Percentiles rank a stretch among this genome's conserved stretches.
Evolutionary conservation across 2,797 vertebrate genomes (phyloP).

Genomic region (Tapirus indicus): DNA sequence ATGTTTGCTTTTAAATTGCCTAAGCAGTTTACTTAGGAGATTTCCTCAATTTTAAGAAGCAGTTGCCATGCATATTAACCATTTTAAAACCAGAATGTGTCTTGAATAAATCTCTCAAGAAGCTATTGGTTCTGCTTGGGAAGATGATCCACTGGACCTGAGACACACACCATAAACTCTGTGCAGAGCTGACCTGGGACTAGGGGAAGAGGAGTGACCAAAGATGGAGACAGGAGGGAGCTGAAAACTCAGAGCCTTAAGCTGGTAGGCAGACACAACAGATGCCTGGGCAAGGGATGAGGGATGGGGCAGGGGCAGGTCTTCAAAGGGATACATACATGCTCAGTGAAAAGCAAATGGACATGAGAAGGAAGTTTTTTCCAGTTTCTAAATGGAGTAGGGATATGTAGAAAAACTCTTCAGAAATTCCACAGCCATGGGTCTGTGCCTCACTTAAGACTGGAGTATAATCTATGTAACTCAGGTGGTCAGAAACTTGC

Average conservation of each 20-base stretch:
- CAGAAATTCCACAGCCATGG: not conserved
- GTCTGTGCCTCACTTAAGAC: not conserved
- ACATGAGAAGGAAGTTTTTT: not conserved
- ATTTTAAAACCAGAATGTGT: not conserved
- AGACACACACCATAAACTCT: not conserved
- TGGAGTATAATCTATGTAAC: not conserved
- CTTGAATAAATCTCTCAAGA: not conserved
- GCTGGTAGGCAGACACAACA: not conserved
- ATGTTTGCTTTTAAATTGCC: not conserved
- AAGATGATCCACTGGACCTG: not conserved
- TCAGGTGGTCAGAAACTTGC: not conserved
- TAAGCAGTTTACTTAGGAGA: not conserved
- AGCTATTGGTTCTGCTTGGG: not conserved
- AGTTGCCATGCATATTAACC: not conserved
- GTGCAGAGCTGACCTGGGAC: not conserved
- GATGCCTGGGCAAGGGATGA: not conserved
- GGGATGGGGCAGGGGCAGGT: too few species aligned
- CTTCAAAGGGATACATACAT: not conserved
- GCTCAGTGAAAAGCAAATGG: not conserved
- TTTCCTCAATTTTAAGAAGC: not conserved
- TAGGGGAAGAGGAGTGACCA: not conserved
- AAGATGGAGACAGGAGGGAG: not conserved
- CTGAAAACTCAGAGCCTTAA: not conserved
- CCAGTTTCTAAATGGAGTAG: not conserved
- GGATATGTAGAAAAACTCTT: not conserved